Base-by-base conservation (phyloP, 2,888 invertebrate species). In the Sinopyrophorus schimmeli region DNA sequence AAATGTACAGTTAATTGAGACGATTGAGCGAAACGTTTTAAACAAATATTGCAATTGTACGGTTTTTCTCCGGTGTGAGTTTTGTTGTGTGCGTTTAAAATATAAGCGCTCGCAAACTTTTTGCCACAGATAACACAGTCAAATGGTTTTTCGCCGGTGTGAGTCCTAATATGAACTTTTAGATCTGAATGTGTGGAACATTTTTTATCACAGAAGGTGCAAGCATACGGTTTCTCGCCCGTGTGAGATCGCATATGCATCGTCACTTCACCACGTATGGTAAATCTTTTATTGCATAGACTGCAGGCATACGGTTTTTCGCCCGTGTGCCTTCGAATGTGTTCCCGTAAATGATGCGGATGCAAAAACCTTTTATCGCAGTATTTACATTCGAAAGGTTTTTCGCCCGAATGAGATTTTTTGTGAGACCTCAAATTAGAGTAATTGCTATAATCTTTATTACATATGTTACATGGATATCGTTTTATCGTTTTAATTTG, bases 61-160 rank as follows among this genome's bases (percentile, higher is more conserved):
- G 82, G 82, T 50, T 78, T 74, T 62, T 82, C 82, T 3, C 82
- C 82, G 0, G 82, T 81, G 68, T 82, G 82, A 3, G 79, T 80
- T 59, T 82, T 78, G 40, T 77, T 75, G 60, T 82, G 82, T 0
- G 80, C 80, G 59, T 77, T 80, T 12, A 80, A 72, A 1, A 82
- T 80, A 40, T 81, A 80, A 49, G 78, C 77, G 68, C 81, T 81
- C 0, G 81, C 79, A 61, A 82, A 82, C 46, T 80, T 80, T 66
- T 69, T 71, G 2, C 65, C 68, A 47, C 72, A 72, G 15, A 67
- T 50, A n/a, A 54, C 58, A 54, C 72, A 72, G 4, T 58, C 62
- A 44, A 66, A 68, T 16, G 61, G 62, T 48, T 66, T 66, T 3
- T 47, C 52, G 24, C 58, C 52, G 15, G 68, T 66, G 12, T 62